These are phyloP conservation scores for Tetramorium alpestre DNA, from an alignment of 1,140 invertebrate genomes.

Conservation along the genomic window DNA sequence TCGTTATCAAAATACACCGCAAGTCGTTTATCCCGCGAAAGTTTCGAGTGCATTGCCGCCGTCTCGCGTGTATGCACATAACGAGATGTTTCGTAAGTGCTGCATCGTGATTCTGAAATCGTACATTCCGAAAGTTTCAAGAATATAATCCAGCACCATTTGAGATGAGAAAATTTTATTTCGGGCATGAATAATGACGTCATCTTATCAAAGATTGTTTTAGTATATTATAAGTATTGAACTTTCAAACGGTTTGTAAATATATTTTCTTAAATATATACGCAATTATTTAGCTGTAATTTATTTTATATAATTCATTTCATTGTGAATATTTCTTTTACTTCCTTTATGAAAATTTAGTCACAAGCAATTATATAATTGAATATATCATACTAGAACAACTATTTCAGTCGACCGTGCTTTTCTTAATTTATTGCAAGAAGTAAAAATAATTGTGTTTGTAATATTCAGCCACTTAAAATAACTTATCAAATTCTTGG, in stretches of 20 bases:
- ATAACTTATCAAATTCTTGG: neutral
- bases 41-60: slow-evolving; percentile 32
- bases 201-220: neutral
- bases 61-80: slow-evolving; percentile 22
- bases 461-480: neutral
- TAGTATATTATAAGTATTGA: neutral
- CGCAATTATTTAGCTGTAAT: neutral
- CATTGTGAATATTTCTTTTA: neutral
- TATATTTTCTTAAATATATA: neutral
- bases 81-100: slow-evolving; percentile 18
- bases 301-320: too few relatives aligned
- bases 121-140: neutral
- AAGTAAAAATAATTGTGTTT: neutral
- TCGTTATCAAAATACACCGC: slow-evolving; percentile 54
- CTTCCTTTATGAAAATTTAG: neutral
- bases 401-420: neutral
- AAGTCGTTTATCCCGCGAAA: slow-evolving; percentile 45
- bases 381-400: neutral
- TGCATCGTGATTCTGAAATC: slow-evolving; percentile 32
- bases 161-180: slow-evolving; percentile 29
- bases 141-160: neutral
- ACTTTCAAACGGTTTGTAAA: neutral
- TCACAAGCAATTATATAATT: neutral
- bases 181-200: neutral
- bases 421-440: neutral